Base-by-base conservation (phyloP, 2,888 invertebrate species). In the Ochropleura plecta region DNA sequence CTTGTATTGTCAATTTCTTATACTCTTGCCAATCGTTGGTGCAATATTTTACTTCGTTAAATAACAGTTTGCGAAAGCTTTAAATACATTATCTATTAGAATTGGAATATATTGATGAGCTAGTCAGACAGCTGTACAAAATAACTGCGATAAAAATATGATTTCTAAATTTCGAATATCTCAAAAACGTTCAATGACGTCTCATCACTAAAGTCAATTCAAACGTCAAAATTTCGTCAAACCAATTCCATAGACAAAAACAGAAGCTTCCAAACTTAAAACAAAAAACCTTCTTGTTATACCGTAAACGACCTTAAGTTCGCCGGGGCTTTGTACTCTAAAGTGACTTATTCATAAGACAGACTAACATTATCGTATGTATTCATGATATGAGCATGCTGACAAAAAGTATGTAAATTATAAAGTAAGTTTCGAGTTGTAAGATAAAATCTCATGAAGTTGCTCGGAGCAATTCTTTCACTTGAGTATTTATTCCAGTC, bases 311-410 rank as follows among this genome's bases (percentile, higher is more conserved):
- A 81, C 82, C 84, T 82, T 70, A 81, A 59, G 67, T 77, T 67
- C 49, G 42, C 14, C 30, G 63, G 80, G 76, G 81, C 86, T 87
- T 85, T 86, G 87, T 76, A 73, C 86, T 87, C 40, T 85, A 55
- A 80, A 86, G 80, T 78, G 78, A 72, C 71, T 79, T 82, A 76
- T 74, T 77, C 78, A 76, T 74, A 40, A 70, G 46, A 76, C 71
- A 59, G 57, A 12, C 80, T 53, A 62, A 42, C 73, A 73, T 82
- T 73, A 80, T 71, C 62, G 70, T 75, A 14, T 59, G 30, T 40
- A 78, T 73, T 83, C 77, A 63, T 65, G 66, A 49, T 53, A 53
- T 42, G 73, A 74, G 30, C 64, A 30, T 18, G 30, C 42, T 73
- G 67, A 83, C 85, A 85, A 82, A 77, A 75, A 76, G 30, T 79